Base-by-base conservation (phyloP, 2,888 invertebrate species). In the Mythimna loreyi region DNA sequence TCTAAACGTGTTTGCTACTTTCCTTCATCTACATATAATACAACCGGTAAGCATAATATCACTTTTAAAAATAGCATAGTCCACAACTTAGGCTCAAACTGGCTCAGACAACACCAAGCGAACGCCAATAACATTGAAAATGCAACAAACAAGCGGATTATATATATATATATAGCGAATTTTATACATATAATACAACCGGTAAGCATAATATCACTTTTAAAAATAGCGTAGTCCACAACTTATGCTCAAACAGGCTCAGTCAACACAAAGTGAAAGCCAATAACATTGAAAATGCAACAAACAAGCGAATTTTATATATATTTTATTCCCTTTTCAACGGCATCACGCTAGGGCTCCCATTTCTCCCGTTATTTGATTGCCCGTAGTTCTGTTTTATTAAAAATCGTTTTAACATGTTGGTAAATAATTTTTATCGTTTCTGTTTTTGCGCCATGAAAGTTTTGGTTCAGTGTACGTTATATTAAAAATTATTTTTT, bases 61-160 rank as follows among this genome's bases (percentile, higher is more conserved):
- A 16, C 13, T 23, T 25, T 49, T 60, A 78, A 76, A 73, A 70
- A 66, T 71, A 72, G 67, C 64, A 16, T 5, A 6, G 13, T 60
- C 55, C 61, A 59, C 69, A 60, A 61, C 28, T 55, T 19, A n/a
- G 9, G 47, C 40, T 36, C n/a, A 49, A 68, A 65, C 47, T 65
- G 56, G 63, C 25, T 58, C 62, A 70, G 63, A 49, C 64, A 67
- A 69, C 69, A 60, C 76, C 80, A 82, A 75, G 75, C 70, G 71
- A 73, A 63, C 67, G 73, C 71, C 84, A 83, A 86, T 89, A 89
- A 86, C 86, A 89, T 88, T 84, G 83, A 77, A 84, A 88, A 88
- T 89, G 87, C 87, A 89, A 88, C 86, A 85, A 85, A 84, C 89
- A 86, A 90, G 89, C 87, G 87, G 87, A 89, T n/a, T n/a, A n/a